Base-by-base conservation (phyloP, 2,888 invertebrate genomes). In the Polymixis flavicincta region DNA sequence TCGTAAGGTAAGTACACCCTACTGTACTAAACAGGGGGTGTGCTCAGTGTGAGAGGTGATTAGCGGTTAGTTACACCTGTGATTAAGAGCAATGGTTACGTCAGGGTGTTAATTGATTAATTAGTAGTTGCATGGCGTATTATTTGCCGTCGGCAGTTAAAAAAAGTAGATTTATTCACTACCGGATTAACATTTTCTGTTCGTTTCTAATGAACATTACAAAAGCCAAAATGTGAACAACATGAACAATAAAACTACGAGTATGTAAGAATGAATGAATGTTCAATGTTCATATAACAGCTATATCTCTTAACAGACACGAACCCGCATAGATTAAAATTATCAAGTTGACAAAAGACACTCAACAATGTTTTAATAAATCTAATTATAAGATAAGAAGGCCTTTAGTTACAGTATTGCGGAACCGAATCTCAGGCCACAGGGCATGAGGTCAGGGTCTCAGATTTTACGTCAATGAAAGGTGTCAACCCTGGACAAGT, bases 401-500 rank as follows among this genome's bases (percentile, higher is more conserved):
- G 64, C 37, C 55, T 71, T 74, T 63, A 37, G 55, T 70, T 72
- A 61, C 59, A 60, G 83, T 81, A 85, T 76, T 61, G 83, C 86
- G 87, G 87, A 85, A 87, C 71, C 67, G 72, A 71, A 63, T 48
- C 71, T 55, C 73, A 63, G 82, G 54, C 55, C 60, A 66, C 72
- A 72, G 76, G 72, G 73, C 76, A 59, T 67, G n/a, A 71, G 85
- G 88, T 86, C 87, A 86, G 57, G 84, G 82, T 11, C 70, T 71
- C 28, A 19, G 32, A 71, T 19, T 52, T 55, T 57, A 52, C 67
- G 50, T 28, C 85, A 73, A 79, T 63, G 84, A 84, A 84, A 81
- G 82, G 37, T n/a, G 82, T 64, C 65, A 82, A 63, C 72, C 76
- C 84, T 82, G 78, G 64, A 75, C 76, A 14, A 61, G 63, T 32